Base-by-base conservation (phyloP, 2,797 vertebrate species). In the Oreortyx pictus region DNA sequence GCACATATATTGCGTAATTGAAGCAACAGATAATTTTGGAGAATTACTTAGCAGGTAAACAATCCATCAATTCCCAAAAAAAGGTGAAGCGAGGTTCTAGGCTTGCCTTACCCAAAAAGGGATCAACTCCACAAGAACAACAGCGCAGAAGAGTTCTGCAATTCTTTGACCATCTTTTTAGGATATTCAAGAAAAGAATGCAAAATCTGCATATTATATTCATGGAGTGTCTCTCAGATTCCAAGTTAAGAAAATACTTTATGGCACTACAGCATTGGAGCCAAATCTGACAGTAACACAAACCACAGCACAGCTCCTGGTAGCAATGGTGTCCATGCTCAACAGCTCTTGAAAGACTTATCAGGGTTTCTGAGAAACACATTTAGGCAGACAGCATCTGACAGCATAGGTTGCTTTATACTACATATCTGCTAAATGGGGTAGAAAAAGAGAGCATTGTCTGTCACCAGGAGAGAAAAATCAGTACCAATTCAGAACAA, bases 401-500 rank as follows among this genome's bases (percentile, higher is more conserved):
- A n/a, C 39, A 68, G 56, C 8, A 25, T 6, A 11, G 8, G 54
- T 47, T 73, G 25, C 50, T 89, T 92, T 56, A 57, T 89, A 59
- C 74, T 11, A n/a, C 19, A 1, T 23, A 43, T n/a, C 25, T 66
- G 27, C 56, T 88, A 71, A 86, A 27, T 6, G 18, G 49, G 67
- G 73, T 4, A 81, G 89, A 90, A 91, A 87, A 49, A 46, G 59
- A 83, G 54, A 60, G 19, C 17, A 6, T 9, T 74, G 84, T 71
- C 29, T 86, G 57, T 65, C 77, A 88, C 60, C 56, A 52, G 43
- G 82, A 66, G 29, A 64, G 70, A 59, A 83, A 83, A 88, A 93
- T 89, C 9, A 83, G 66, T 4, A 62, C 13, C 1, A 11, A 15
- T 87, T 92, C 72, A 22, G 85, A 87, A 72, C 24, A 4, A 64